Base-by-base conservation (phyloP, 2,888 invertebrate species). In the Smittia sp. region DNA sequence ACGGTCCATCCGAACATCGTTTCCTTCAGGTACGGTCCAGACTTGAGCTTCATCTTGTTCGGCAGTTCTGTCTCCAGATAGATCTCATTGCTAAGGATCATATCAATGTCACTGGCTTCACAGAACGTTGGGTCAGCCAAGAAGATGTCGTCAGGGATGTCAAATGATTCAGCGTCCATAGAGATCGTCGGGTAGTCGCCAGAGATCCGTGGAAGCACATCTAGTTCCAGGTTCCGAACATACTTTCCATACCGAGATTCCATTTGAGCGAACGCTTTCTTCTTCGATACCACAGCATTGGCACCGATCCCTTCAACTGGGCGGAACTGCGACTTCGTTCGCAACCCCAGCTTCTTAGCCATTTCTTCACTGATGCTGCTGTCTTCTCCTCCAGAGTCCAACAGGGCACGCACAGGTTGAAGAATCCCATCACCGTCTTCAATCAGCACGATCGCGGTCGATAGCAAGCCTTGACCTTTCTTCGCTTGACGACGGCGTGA, bases 1-100 rank as follows among this genome's bases (percentile, higher is more conserved):
- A 72, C 15, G 6, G 38, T 39, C 72, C 72, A 72, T n/a, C 72
- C 58, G 13, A 72, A 62, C 13, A 4, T 58, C 1, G 62, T 72
- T 15, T 38, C 24, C 6, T n/a, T 25, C n/a, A 72, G n/a, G 2
- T 22, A 9, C n/a, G 72, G 72, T 18, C 25, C 15, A 54, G 25
- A 58, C 25, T 6, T n/a, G n/a, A n/a, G n/a, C n/a, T n/a, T n/a
- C n/a, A n/a, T n/a, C n/a, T n/a, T n/a, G n/a, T n/a, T n/a, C n/a
- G n/a, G n/a, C n/a, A n/a, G n/a, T n/a, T n/a, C n/a, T n/a, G n/a
- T n/a, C n/a, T n/a, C n/a, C n/a, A n/a, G n/a, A n/a, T n/a, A n/a
- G n/a, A n/a, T n/a, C n/a, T n/a, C n/a, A n/a, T n/a, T n/a, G n/a
- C n/a, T n/a, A n/a, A n/a, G n/a, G n/a, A n/a, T n/a, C n/a, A n/a